Evolutionary conservation across 2,113 vertebrate genomes (phyloP).

Genomic region (Notothenia coriiceps): DNA sequence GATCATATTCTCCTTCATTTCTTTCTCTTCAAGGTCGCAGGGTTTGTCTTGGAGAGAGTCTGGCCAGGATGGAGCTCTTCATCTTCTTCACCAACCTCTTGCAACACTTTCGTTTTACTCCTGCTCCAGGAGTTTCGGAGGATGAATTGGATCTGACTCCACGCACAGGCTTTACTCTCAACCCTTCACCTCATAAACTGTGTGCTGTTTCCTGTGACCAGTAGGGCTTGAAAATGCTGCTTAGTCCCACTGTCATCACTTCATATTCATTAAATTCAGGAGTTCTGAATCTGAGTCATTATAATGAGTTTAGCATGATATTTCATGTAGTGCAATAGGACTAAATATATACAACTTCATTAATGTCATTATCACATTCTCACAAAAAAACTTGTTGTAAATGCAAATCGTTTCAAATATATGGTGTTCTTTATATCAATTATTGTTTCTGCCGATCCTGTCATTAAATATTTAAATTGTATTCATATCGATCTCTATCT

Average conservation of each 20-base stretch:
- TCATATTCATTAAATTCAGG: not conserved
- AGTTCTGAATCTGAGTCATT: no score
- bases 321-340: not conserved
- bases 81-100: slow-evolving; percentile 84
- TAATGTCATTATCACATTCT: not conserved
- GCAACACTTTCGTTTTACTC: slow-evolving; percentile 82
- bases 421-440: not conserved
- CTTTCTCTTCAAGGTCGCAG: slow-evolving; percentile 74
- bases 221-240: not conserved
- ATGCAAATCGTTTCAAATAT: not conserved
- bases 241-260: no score
- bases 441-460: not conserved
- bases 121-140: slow-evolving; percentile 74
- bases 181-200: slow-evolving; percentile 66
- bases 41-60: slow-evolving; percentile 78
- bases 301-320: not conserved
- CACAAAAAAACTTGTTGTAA: not conserved
- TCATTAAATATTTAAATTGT: not conserved
- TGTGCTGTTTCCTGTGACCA: slow-evolving; percentile 58
- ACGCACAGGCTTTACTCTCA: slow-evolving; percentile 18
- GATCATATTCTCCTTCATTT: not conserved
- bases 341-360: not conserved
- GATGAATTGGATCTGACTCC: slow-evolving; percentile 81
- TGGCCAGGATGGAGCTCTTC: slow-evolving; percentile 87
- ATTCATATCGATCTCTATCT: not conserved